Conservation (phyloP, 2,113 vertebrate species). For the Pteronura brasiliensis region DNA sequence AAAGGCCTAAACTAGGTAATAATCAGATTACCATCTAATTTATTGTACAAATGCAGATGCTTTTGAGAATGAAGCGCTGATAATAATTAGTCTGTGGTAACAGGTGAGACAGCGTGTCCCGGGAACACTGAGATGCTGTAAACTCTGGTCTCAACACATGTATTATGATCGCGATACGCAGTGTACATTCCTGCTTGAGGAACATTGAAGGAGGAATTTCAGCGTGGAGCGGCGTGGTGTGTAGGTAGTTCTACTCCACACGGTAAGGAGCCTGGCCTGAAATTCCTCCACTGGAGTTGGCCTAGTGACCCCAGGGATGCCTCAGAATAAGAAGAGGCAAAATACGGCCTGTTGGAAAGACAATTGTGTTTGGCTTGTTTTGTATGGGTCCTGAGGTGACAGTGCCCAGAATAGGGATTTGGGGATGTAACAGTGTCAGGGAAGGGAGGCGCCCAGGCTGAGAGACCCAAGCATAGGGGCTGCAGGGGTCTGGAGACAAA, state of each 20-base stretch:
- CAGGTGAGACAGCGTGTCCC: background rate
- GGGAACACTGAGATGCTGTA: background rate
- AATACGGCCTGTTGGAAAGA: background rate
- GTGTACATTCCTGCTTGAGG: background rate
- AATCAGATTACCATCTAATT: background rate
- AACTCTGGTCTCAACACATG: background rate
- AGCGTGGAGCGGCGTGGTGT: background rate
- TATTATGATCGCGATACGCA: background rate
- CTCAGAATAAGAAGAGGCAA: background rate
- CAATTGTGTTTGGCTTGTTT: background rate
- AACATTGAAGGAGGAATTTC: background rate
- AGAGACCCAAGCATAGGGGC: background rate
- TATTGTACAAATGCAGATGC: background rate
- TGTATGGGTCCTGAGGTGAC: background rate
- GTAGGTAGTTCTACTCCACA: background rate
- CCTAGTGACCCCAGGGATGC: background rate
- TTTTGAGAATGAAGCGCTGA: background rate
- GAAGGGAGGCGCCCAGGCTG: background rate
- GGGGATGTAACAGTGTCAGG: background rate
- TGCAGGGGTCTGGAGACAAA: background rate
- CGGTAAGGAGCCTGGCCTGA: accelerated
- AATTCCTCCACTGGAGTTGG: background rate
- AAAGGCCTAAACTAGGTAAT: background rate
- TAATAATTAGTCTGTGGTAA: background rate
- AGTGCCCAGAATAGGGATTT: no score